These are phyloP conservation scores for Dasypolia templi DNA, from an alignment of 2,888 invertebrate genomes.

Conservation along the genomic window DNA sequence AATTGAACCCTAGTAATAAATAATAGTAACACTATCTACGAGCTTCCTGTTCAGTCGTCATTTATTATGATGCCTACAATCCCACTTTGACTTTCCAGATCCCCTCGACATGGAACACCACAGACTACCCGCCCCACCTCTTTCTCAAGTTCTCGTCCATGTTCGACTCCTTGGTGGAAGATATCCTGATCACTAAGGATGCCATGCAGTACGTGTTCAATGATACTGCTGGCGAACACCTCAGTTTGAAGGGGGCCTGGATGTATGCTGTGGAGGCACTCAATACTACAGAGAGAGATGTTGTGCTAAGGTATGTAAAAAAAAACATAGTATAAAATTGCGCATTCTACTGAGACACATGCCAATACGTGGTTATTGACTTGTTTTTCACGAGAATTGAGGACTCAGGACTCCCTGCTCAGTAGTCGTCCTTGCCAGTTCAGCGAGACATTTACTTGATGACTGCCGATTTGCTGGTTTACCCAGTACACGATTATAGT, in stretches of 20 bases:
- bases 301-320: slow-evolving; percentile 72
- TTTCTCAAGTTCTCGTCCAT: slow-evolving; percentile 82
- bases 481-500: neutral
- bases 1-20: too few species aligned
- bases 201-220: slow-evolving; percentile 69
- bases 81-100: slow-evolving; percentile 68
- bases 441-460: neutral
- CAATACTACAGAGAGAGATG: slow-evolving; percentile 71
- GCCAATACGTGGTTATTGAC: neutral
- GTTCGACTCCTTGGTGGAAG: slow-evolving; percentile 78
- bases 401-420: neutral
- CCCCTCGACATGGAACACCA: slow-evolving; percentile 74
- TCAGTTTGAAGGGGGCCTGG: slow-evolving; percentile 75
- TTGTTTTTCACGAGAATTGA: neutral
- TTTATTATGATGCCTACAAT: neutral
- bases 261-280: slow-evolving; percentile 73
- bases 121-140: slow-evolving; percentile 75
- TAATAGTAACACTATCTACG: too few species aligned
- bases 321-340: neutral
- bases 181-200: slow-evolving; percentile 72
- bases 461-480: too few species aligned
- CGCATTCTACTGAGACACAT: neutral
- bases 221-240: slow-evolving; percentile 61
- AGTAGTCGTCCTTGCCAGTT: neutral
- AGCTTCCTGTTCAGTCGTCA: too few species aligned